Conservation (phyloP, 1,140 invertebrate species). For the Eurosta solidaginis region DNA sequence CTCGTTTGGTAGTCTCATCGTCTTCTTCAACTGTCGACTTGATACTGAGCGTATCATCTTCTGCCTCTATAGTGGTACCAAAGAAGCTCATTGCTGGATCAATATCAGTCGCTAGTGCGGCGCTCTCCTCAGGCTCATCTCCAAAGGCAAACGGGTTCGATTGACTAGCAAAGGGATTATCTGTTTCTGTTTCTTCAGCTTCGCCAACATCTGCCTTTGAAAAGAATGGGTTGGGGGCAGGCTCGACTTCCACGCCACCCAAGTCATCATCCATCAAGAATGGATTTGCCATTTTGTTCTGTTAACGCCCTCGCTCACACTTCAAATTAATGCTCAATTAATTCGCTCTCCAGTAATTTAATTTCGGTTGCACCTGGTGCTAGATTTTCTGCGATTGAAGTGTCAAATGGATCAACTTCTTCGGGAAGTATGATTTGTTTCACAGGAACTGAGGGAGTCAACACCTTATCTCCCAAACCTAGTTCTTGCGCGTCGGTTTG, state of each 20-base stretch:
- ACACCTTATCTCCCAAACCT: slow-evolving; percentile 55
- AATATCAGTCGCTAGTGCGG: slow-evolving; percentile 41
- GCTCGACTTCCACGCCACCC: slow-evolving; percentile 50
- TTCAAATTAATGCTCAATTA: slow-evolving; percentile 61
- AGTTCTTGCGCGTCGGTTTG: slow-evolving; percentile 58
- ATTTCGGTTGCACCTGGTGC: slow-evolving; percentile 77
- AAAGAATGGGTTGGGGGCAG: slow-evolving; percentile 67
- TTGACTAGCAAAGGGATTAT: slow-evolving; percentile 51
- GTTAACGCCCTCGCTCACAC: background rate
- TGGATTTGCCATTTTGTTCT: slow-evolving; percentile 71
- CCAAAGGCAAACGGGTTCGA: slow-evolving; percentile 68
- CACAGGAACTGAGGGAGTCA: slow-evolving; percentile 51
- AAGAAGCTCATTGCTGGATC: slow-evolving; percentile 54
- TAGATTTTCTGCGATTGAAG: slow-evolving; percentile 75
- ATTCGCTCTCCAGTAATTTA: slow-evolving; percentile 75
- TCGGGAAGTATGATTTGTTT: slow-evolving; percentile 42
- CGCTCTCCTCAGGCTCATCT: slow-evolving; percentile 49
- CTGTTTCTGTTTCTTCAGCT: slow-evolving; percentile 27
- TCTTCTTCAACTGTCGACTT: slow-evolving; percentile 54
- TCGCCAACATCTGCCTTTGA: slow-evolving; percentile 45
- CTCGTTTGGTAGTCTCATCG: slow-evolving; percentile 50
- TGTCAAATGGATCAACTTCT: slow-evolving; percentile 78
- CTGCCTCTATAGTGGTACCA: slow-evolving; percentile 50
- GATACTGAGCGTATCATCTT: slow-evolving; percentile 51
- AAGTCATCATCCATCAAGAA: slow-evolving; percentile 75